Evolutionary conservation across 2,888 invertebrate species (phyloP), one percentile per base, ranked within the genome.

Genomic region (Xestoiulus laeticollis): DNA sequence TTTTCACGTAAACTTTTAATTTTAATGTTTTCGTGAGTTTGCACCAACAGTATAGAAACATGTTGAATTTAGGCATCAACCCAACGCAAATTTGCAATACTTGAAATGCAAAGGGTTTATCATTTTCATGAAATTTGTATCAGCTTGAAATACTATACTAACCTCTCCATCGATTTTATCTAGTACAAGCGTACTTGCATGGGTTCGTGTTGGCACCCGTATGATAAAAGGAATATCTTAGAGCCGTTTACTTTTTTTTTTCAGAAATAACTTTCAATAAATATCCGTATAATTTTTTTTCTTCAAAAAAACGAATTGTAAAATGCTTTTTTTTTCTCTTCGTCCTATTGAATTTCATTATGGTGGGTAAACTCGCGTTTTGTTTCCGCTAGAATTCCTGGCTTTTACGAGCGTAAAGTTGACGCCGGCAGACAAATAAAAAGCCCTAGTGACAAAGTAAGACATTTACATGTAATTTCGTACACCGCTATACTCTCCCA

Each of bases 391-490:
- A 68, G 59, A 68, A 68, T 68, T 68, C 59, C 59, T 68, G 59
- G 59, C 59, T 68, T 68, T 68, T 68, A 68, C 59, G 59, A 68
- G 59, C 59, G 59, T 22, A 22, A 68, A 68, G 59, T 68, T 68
- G 59, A 68, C 53, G 53, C 53, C 19, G 53, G 53, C 53, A 59
- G 53, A 59, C 59, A 68, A 68, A 68, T 68, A 68, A 68, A 68
- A 68, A 68, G 59, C 59, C 59, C 59, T 1, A 68, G 59, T 68
- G 59, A 68, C 59, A n/a, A 68, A 68, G 59, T 68, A 68, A 68
- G 59, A 68, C 59, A 68, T 68, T 68, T 68, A n/a, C 59, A 68
- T 68, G 59, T 68, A 68, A 68, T 68, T 68, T 68, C 59, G 59
- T n/a, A n/a, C 59, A 68, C 59, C 59, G 59, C 59, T 22, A 59